Evolutionary conservation across 2,888 invertebrate genomes (phyloP).

Genomic region (Tinea semifulvella): DNA sequence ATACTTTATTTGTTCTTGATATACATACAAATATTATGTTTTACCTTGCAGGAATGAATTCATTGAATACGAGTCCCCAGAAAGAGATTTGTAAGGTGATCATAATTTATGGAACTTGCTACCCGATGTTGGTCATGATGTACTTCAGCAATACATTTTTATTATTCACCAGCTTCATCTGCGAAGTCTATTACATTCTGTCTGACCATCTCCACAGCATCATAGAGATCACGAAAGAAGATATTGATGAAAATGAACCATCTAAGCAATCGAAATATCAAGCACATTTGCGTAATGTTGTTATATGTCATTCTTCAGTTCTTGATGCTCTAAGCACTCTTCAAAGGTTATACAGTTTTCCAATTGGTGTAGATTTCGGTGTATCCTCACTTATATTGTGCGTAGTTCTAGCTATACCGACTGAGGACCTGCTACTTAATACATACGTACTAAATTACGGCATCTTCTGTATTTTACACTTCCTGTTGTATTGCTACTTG

Average conservation of each 20-base stretch:
- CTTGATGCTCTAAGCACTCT: conserved; percentile 26
- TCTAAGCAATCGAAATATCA: not conserved
- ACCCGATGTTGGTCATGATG: not conserved
- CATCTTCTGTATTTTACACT: conserved; percentile 4
- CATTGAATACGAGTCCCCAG: not conserved
- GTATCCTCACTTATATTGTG: conserved; percentile 23
- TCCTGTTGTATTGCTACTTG: conserved; percentile 27
- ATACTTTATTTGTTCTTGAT: too few relatives aligned
- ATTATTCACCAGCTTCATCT: not conserved
- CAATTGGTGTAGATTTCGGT: conserved; percentile 26
- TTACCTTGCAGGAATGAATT: not conserved
- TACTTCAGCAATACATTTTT: not conserved
- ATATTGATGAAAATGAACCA: not conserved
- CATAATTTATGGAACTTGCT: not conserved
- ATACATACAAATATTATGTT: too few relatives aligned
- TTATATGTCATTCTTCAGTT: conserved; percentile 24
- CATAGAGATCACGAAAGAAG: not conserved
- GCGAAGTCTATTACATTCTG: not conserved
- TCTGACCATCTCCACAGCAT: not conserved
- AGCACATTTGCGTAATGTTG: conserved; percentile 19
- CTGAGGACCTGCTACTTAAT: not conserved
- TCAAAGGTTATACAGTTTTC: conserved; percentile 24
- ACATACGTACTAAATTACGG: not conserved
- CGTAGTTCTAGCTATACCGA: not conserved
- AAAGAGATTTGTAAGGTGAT: not conserved